These are phyloP conservation scores for Pionites leucogaster DNA, from an alignment of 2,113 vertebrate species.

Conservation along the genomic window DNA sequence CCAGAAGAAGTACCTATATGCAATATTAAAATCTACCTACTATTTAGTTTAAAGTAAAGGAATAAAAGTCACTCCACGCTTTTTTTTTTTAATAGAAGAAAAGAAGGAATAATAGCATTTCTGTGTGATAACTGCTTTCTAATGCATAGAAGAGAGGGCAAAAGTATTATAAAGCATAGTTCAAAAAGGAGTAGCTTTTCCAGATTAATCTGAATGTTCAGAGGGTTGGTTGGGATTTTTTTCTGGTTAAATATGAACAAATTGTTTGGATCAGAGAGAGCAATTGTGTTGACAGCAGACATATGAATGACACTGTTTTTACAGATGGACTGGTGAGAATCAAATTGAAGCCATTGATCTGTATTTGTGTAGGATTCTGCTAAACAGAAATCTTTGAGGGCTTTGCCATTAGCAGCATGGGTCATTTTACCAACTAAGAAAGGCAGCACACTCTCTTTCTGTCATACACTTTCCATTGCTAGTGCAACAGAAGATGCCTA, in stretches of 20 bases:
- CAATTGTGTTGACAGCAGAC: slow-evolving; percentile 27
- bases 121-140: neutral
- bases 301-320: slow-evolving; percentile 55
- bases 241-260: slow-evolving; percentile 38
- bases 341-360: slow-evolving; percentile 57
- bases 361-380: slow-evolving; percentile 31
- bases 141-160: neutral
- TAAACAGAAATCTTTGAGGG: slow-evolving; percentile 39
- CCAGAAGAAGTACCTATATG: neutral
- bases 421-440: slow-evolving; percentile 30
- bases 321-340: slow-evolving; percentile 59
- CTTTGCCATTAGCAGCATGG: slow-evolving; percentile 20
- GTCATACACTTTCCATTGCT: neutral
- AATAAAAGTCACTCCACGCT: neutral
- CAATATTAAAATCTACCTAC: neutral
- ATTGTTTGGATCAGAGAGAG: slow-evolving; percentile 39
- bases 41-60: neutral
- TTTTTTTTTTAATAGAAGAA: too few relatives aligned
- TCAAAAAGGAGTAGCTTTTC: neutral
- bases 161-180: neutral
- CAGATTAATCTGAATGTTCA: neutral
- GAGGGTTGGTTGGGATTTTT: neutral
- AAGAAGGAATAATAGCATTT: neutral
- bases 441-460: slow-evolving; percentile 5
- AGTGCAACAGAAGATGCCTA: neutral